Conservation (phyloP, 2,888 invertebrate genomes). For the Coleophora flavipennella region DNA sequence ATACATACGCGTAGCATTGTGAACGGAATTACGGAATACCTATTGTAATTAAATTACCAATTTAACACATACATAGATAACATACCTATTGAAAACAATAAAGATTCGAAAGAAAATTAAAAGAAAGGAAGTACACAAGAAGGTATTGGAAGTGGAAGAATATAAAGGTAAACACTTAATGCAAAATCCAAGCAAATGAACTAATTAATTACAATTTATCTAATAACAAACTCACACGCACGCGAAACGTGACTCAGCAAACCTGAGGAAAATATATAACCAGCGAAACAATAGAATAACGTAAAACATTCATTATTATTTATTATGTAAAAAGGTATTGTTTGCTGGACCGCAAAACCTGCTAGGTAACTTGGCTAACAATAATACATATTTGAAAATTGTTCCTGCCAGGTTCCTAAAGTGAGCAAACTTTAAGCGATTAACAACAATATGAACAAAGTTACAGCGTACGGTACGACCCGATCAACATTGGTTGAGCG, state of each 20-base stretch:
- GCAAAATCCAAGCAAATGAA: too few relatives aligned
- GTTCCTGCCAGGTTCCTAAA: slow-evolving; percentile 33
- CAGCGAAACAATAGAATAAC: slow-evolving; percentile 19
- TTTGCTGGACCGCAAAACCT: slow-evolving; percentile 27
- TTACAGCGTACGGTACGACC: slow-evolving; percentile 32
- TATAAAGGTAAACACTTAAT: too few relatives aligned
- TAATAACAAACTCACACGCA: too few relatives aligned
- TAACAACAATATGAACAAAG: slow-evolving; percentile 47
- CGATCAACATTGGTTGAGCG: slow-evolving; percentile 42
- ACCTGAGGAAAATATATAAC: slow-evolving; percentile 20
- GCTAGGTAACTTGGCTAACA: slow-evolving; percentile 49
- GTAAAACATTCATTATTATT: slow-evolving; percentile 33
- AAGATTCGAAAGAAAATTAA: too few relatives aligned
- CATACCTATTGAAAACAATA: too few relatives aligned
- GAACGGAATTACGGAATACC: too few relatives aligned
- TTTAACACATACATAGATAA: too few relatives aligned
- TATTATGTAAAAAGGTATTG: slow-evolving; percentile 38
- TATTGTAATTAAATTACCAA: too few relatives aligned
- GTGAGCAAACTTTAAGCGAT: slow-evolving; percentile 46
- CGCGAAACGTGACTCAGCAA: slow-evolving; percentile 26
- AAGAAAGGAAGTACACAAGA: too few relatives aligned
- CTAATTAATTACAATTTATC: too few relatives aligned
- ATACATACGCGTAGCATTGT: too few relatives aligned
- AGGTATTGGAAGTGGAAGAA: too few relatives aligned
- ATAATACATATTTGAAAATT: slow-evolving; percentile 50